Conservation (phyloP, 2,797 vertebrate genomes). For the Kryptopterus vitreolus region DNA sequence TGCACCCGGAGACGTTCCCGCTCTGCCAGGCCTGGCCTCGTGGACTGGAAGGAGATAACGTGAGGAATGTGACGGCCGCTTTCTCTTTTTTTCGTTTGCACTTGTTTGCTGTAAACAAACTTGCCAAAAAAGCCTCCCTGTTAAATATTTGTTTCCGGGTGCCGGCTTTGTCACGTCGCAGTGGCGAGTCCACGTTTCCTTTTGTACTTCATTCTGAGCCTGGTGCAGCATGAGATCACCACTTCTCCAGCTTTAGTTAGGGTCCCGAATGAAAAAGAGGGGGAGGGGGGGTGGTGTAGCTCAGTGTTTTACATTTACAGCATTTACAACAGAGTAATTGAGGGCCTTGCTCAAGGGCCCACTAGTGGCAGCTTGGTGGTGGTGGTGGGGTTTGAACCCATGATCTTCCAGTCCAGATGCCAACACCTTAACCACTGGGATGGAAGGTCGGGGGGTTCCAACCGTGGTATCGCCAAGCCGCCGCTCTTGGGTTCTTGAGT, state of each 20-base stretch:
- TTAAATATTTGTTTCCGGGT: constrained; percentile 76
- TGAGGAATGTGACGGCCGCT: constrained; percentile 63
- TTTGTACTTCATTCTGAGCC: constrained; percentile 56
- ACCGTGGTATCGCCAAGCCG: no score
- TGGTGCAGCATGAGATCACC: neutral
- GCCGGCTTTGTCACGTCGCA: constrained; percentile 64
- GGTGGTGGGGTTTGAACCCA: no score
- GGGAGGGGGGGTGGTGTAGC: no score
- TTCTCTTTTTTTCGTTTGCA: constrained; percentile 48
- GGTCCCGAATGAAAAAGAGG: no score
- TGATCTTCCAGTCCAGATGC: no score
- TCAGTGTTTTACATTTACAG: neutral
- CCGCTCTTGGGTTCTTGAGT: no score
- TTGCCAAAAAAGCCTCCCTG: constrained; percentile 69
- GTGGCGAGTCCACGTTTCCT: constrained; percentile 63
- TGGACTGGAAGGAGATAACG: constrained; percentile 46
- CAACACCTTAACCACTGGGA: no score
- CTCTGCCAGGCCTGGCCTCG: constrained; percentile 23
- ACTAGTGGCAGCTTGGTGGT: no score
- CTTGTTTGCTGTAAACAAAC: constrained; percentile 73
- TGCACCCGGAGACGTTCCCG: constrained; percentile 24
- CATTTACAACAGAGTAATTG: no score
- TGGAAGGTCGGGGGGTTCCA: no score
- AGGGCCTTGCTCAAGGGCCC: no score
- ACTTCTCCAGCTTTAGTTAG: neutral